phyloP scores from a whole-genome alignment of 2,113 vertebrate species.

The Myanophis thanlyinensis region DNA sequence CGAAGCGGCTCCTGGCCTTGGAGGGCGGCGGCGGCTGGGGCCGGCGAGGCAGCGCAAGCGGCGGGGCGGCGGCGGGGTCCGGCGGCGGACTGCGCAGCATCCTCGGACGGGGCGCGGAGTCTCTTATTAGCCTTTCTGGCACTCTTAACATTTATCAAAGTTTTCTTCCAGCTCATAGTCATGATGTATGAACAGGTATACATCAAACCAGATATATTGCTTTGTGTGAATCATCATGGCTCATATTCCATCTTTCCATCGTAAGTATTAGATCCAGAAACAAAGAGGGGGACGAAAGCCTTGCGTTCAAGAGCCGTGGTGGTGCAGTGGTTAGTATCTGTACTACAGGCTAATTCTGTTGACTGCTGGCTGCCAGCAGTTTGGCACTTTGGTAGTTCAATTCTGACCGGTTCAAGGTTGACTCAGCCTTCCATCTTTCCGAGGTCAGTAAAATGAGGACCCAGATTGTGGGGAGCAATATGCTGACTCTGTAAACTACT shows the following conservation, averaged over 20 bases:
- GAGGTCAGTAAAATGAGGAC: too few relatives aligned
- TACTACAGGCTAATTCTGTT: too few relatives aligned
- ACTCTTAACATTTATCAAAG: background rate
- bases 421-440: too few relatives aligned
- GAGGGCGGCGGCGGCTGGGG: background rate
- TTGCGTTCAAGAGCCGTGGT: background rate
- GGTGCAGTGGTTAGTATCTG: too few relatives aligned
- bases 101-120: background rate
- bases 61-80: background rate
- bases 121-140: background rate
- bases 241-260: background rate
- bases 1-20: constrained; percentile 47
- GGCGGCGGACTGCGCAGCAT: background rate
- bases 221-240: background rate
- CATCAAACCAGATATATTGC: background rate
- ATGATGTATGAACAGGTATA: background rate
- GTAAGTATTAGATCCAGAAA: background rate
- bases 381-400: too few relatives aligned
- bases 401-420: too few relatives aligned
- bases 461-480: too few relatives aligned
- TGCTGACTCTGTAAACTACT: too few relatives aligned
- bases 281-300: background rate
- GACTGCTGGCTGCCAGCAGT: too few relatives aligned
- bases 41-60: background rate
- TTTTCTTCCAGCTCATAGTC: background rate